A percentile compares a stretch with the other conserved stretches of the same genome.
phyloP scores from a whole-genome alignment of 1,140 invertebrate species.

The Drosophila repletoides region DNA sequence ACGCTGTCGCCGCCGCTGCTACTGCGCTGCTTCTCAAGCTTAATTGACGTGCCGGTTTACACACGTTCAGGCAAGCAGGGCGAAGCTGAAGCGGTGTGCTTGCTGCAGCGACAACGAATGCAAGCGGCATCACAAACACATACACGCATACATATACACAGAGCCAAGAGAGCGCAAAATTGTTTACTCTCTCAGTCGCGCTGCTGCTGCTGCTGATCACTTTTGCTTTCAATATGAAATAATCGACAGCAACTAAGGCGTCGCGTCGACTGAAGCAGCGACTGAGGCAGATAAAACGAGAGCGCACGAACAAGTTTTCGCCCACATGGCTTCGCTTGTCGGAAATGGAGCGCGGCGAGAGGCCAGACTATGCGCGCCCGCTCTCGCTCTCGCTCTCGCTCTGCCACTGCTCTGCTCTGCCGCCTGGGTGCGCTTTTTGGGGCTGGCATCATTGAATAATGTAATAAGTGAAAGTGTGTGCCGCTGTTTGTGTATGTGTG shows the following conservation, averaged over 20 bases:
- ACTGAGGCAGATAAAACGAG: conserved; percentile 34
- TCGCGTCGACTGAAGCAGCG: conserved; percentile 19
- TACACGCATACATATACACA: not conserved
- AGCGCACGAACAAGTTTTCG: conserved; percentile 68
- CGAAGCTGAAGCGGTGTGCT: not conserved
- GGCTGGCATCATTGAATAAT: conserved; percentile 74
- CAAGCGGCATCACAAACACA: conserved; percentile 25
- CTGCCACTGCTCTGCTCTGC: conserved; percentile 9
- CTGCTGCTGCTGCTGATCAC: conserved; percentile 63
- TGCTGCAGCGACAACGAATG: conserved; percentile 18
- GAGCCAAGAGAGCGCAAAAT: conserved; percentile 41
- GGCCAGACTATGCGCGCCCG: conserved; percentile 1
- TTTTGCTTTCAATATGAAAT: conserved; percentile 83
- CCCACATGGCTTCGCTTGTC: conserved; percentile 52
- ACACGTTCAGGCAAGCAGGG: conserved; percentile 20
- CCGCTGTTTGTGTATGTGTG: conserved; percentile 30
- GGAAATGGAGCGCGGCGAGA: conserved; percentile 39
- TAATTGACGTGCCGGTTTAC: conserved; percentile 66
- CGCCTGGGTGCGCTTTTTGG: conserved; percentile 46
- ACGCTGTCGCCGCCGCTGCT: conserved; percentile 45
- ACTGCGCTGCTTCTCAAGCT: conserved; percentile 54
- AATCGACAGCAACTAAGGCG: conserved; percentile 69
- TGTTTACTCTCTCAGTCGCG: conserved; percentile 14
- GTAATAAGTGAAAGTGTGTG: conserved; percentile 83
- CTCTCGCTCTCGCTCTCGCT: conserved; percentile 3